phyloP scores from a whole-genome alignment of 2,888 invertebrate species.

The Ophion obscuratus region DNA sequence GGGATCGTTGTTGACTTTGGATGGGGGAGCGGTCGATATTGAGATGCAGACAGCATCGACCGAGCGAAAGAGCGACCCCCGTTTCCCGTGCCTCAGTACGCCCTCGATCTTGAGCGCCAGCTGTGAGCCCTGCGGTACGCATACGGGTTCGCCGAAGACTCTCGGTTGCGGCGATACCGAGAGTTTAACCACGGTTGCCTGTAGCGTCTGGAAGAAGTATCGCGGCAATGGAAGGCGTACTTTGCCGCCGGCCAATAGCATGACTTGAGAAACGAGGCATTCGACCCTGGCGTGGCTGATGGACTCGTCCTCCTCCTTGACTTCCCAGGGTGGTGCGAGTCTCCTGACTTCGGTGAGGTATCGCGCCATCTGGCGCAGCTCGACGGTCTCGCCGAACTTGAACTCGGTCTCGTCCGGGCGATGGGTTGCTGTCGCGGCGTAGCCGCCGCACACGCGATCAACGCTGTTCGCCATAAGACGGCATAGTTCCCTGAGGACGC shows the following conservation, averaged over 20 bases:
- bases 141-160: constrained; percentile 92
- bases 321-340: constrained; percentile 81
- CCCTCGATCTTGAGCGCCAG: constrained; percentile 97
- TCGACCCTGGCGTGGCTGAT: constrained; percentile 84
- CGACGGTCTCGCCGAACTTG: constrained; percentile 80
- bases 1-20: constrained; percentile 85
- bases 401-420: constrained; percentile 77
- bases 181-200: constrained; percentile 92
- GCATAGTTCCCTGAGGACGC: constrained; percentile 90
- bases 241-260: constrained; percentile 85
- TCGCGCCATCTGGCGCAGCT: constrained; percentile 80
- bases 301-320: constrained; percentile 81
- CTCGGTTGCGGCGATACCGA: constrained; percentile 93
- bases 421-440: constrained; percentile 73
- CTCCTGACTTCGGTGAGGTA: constrained; percentile 79
- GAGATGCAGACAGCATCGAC: constrained; percentile 90
- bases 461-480: constrained; percentile 90
- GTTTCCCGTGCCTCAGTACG: constrained; percentile 91
- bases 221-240: constrained; percentile 88
- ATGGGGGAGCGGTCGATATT: constrained; percentile 86
- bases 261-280: constrained; percentile 86
- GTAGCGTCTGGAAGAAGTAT: constrained; percentile 93
- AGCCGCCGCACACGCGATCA: constrained; percentile 87
- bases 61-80: constrained; percentile 89
- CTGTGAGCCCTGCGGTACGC: constrained; percentile 93